These are phyloP conservation scores for Epizoanthus scotinus DNA, from an alignment of 92 coral and sea anemone species.

Conservation along the genomic window DNA sequence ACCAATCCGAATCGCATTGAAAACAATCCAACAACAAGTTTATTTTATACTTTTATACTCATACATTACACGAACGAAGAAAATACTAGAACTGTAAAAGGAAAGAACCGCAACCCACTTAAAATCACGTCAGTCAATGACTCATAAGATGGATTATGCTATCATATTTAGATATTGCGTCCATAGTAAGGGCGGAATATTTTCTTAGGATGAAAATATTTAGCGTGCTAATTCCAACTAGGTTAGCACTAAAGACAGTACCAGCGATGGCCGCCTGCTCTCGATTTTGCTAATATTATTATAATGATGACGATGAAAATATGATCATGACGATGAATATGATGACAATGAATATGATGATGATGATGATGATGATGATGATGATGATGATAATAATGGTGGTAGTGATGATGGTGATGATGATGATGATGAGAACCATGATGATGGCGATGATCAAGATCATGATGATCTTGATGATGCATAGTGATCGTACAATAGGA, in stretches of 20 bases:
- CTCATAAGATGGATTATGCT: too few relatives aligned
- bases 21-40: too few relatives aligned
- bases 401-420: not conserved
- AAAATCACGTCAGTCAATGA: too few relatives aligned
- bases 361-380: not conserved
- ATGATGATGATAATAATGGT: not conserved
- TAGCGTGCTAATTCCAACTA: not conserved
- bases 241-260: not conserved
- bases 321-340: too few relatives aligned
- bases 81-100: too few relatives aligned
- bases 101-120: too few relatives aligned
- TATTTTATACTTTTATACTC: too few relatives aligned
- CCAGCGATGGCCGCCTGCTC: not conserved
- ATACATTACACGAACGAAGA: too few relatives aligned
- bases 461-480: not conserved
- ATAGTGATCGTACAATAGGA: not conserved
- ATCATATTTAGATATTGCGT: too few relatives aligned
- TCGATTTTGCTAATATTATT: not conserved
- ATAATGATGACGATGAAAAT: not conserved
- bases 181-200: not conserved
- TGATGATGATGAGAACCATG: not conserved
- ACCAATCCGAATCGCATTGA: too few relatives aligned
- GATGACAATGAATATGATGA: not conserved
- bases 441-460: not conserved
- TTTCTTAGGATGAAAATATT: not conserved